Base-by-base conservation (phyloP, 2,888 invertebrate species). In the Cryptophagus acutangulus region DNA sequence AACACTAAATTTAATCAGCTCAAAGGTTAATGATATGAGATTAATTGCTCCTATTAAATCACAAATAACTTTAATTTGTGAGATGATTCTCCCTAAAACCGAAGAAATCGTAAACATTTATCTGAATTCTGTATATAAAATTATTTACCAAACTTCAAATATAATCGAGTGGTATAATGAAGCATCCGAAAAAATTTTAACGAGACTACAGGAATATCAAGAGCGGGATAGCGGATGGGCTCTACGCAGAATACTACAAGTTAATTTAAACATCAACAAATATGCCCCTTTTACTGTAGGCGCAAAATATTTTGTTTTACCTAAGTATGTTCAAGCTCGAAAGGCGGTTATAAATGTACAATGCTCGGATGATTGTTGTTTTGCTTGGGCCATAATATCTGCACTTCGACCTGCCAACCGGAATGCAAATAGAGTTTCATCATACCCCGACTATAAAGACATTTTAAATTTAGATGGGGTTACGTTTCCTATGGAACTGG, bases 291-390 rank as follows among this genome's bases (percentile, higher is more conserved):
- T 37, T 12, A 41, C 51, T 29, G 34, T 36, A 5, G 52, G 46
- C 3, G 49, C 52, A 15, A 54, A 54, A 14, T 58, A 52, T 38
- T 46, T 60, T 25, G 41, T 49, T 8, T n/a, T 57, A 29, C 54
- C 55, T 0, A 3, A 33, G 6, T 29, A 43, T 28, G 51, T 60
- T 15, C 20, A 41, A 36, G 44, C 28, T 1, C 57, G 48, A 20
- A 35, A 47, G 8, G 53, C 56, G 1, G 45, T 49, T 18, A 41
- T 59, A 13, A 59, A 61, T 43, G 50, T 61, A 0, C 40, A 54
- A 37, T 61, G 57, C 40, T n/a, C 51, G 5, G 59, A 59, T 44
- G 13, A 47, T 13, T 35, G 41, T 9, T 58, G 58, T 39, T 59
- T 59, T 43, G 44, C 47, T 1, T 59, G 55, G 55, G 45, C 53